Base-by-base conservation (phyloP, 2,113 vertebrate species). In the Halcyon malimbica region DNA sequence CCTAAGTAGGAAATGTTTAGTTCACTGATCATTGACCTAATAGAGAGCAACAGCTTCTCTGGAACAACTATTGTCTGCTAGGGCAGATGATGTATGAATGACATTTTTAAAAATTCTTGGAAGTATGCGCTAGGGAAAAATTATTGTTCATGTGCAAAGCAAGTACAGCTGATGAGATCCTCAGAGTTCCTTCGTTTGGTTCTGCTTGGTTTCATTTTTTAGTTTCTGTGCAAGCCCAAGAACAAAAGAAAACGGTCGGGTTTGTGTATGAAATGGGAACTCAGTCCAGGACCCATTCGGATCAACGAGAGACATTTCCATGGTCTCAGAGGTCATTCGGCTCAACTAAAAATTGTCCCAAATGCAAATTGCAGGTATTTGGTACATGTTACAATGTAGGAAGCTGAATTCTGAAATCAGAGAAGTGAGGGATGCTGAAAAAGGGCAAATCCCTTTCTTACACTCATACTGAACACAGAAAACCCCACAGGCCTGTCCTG, bases 1-100 rank as follows among this genome's bases (percentile, higher is more conserved):
- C 92, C 94, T 96, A 97, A 98, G 93, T 91, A 97, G 95, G 95
- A 98, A 98, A 97, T 97, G 97, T 96, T 98, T 98, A 96, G 96
- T 97, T 98, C 97, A 91, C 89, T 96, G 91, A 83, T 98, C 96
- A 97, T 94, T 97, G 97, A 98, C 95, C 96, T 97, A 98, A 98
- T 89, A 97, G 94, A 97, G 75, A 96, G 93, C 90, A 98, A 97
- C 95, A 93, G 94, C 85, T 92, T 97, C 96, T 96, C 95, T 96
- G 95, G 93, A 95, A 96, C 69, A 92, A 85, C 89, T 93, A 41
- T 86, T 91, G 95, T 92, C 94, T 96, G 74, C 70, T 84, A 95
- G 89, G 90, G 82, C 87, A 97, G 95, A 85, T 94, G 90, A 97
- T 82, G 51, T 88, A 86, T 94, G 94, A 92, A 89, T 94, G 87